phyloP scores from a whole-genome alignment of 2,113 vertebrate species.

The Pao palembangensis region DNA sequence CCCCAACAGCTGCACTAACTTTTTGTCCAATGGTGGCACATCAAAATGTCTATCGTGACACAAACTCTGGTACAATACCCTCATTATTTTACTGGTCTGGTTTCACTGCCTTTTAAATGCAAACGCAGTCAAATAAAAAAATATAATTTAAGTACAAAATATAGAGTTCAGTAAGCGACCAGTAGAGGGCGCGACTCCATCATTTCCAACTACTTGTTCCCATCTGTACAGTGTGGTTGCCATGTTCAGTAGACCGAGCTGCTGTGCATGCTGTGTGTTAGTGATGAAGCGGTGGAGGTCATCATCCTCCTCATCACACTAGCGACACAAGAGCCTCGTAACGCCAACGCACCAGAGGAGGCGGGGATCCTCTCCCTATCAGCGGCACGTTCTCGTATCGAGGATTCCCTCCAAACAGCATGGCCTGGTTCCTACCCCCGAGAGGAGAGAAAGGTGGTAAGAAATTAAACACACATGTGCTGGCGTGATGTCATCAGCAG shows the following conservation, averaged over 20 bases:
- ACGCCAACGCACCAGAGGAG: constrained; percentile 86
- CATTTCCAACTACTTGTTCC: constrained; percentile 1
- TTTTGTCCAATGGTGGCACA: no score
- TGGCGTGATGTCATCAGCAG: not conserved
- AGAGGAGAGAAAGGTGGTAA: constrained; percentile 4
- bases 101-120: not conserved
- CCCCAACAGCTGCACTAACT: not conserved
- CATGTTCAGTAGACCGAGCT: not conserved
- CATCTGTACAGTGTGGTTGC: not conserved
- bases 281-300: constrained; percentile 16
- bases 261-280: constrained; percentile 15
- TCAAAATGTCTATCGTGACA: no score
- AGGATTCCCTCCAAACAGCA: constrained; percentile 90
- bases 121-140: not conserved
- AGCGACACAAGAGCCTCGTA: constrained; percentile 53
- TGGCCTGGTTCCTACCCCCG: constrained; percentile 87
- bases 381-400: constrained; percentile 95
- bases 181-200: constrained; percentile 69
- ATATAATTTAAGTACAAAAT: not conserved
- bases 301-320: constrained; percentile 42
- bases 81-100: no score
- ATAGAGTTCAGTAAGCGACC: constrained; percentile 34
- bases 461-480: not conserved
- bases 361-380: constrained; percentile 91
- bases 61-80: no score